Evolutionary conservation across 2,888 invertebrate genomes (phyloP), one percentile per base, ranked within the genome.

Genomic region (Daptonema setosum): DNA sequence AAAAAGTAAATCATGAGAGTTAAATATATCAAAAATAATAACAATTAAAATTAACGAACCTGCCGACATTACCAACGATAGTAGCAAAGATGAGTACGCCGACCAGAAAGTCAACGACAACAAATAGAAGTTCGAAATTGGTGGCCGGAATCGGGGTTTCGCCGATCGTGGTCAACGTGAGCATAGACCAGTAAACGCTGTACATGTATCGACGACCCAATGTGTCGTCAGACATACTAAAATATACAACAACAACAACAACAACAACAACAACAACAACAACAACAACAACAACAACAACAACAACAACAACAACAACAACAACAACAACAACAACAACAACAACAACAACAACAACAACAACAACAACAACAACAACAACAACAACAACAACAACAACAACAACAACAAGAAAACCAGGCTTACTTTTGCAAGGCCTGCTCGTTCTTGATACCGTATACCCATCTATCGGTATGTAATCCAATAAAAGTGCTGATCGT

Each of bases 31-130:
- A n/a, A n/a, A n/a, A n/a, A 17, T 8, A 28, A 54, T 17, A 8
- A 5, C 14, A 22, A 11, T 5, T 14, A 30, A 11, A n/a, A 11
- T n/a, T n/a, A n/a, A n/a, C n/a, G n/a, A n/a, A n/a, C n/a, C n/a
- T 85, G 59, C 91, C 90, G 62, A 87, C 85, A 69, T 87, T 83
- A 66, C 93, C 91, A 57, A 91, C 91, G 68, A 93, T 91, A 41
- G 91, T 91, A 56, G 91, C 93, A 71, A 93, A 93, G 66, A 93
- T 90, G 57, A 93, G 75, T 2, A 93, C 90, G 8, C 91, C 91
- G 48, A 87, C 86, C 59, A 90, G 77, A 71, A 90, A 87, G 72
- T 90, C 88, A 0, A 84, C 80, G 0, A 88, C 87, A 25, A 91
- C 87, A 73, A 91, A 91, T 47, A 88, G 73, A 73, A 86, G 87